A percentile compares a stretch with the other conserved stretches of the same genome.
Evolutionary conservation across 2,888 invertebrate genomes (phyloP).

Genomic region (Diarsia rubi): DNA sequence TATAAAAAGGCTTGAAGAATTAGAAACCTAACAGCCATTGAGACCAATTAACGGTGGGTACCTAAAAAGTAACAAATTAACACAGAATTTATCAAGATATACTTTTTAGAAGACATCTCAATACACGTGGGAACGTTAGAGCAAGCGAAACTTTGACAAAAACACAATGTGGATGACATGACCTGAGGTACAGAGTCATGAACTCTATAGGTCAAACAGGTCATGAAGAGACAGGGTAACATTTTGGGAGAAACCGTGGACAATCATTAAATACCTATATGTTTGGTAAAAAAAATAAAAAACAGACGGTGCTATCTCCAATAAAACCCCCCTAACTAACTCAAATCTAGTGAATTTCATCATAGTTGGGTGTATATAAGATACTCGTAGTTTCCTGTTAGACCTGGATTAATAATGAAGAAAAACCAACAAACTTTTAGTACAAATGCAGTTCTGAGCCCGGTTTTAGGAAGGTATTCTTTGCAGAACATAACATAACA

Average conservation of each 20-base stretch:
- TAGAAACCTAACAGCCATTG: conserved; percentile 19
- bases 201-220: neutral
- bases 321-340: neutral
- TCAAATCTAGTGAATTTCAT: neutral
- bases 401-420: neutral
- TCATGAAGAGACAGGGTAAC: neutral
- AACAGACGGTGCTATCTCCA: neutral
- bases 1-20: conserved; percentile 16
- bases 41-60: conserved; percentile 37
- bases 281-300: no score
- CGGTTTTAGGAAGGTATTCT: no score
- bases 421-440: no score
- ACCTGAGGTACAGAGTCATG: neutral
- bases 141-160: conserved; percentile 59
- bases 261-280: no score
- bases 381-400: neutral
- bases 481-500: no score
- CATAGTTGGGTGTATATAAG: neutral
- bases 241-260: no score
- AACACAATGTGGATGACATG: conserved; percentile 44
- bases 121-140: conserved; percentile 48
- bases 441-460: no score
- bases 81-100: conserved; percentile 30
- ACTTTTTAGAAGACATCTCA: conserved; percentile 39
- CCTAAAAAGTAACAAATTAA: conserved; percentile 41